These are phyloP conservation scores for Eulemur macaco DNA, from an alignment of 2,113 vertebrate genomes.

Conservation along the genomic window DNA sequence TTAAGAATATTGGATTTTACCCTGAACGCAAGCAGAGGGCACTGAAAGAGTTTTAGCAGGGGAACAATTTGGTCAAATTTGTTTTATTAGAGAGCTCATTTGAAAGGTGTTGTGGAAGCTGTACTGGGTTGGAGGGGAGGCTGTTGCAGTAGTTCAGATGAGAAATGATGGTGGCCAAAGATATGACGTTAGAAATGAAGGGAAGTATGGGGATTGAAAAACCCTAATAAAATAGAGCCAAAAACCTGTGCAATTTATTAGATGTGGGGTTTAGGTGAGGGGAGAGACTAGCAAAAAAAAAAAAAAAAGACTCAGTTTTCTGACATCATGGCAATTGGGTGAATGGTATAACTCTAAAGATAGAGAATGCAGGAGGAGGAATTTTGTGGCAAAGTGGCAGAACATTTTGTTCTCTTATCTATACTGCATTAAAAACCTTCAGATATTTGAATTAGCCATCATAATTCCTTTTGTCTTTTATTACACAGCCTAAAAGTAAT, in stretches of 20 bases:
- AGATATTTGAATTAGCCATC: not conserved
- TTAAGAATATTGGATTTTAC: not conserved
- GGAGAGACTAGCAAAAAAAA: not conserved
- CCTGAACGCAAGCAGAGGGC: not conserved
- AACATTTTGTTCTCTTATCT: not conserved
- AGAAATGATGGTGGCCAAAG: not conserved
- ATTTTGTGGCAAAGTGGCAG: not conserved
- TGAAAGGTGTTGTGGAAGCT: not conserved
- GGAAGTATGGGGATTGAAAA: not conserved
- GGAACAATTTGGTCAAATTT: not conserved
- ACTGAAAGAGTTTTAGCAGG: not conserved
- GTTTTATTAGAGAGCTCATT: not conserved
- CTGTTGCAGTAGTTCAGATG: not conserved
- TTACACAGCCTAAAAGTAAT: not conserved
- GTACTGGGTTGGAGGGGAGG: not conserved
- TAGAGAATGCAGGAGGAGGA: not conserved
- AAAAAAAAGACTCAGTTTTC: not conserved
- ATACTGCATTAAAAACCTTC: not conserved
- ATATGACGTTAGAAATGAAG: not conserved
- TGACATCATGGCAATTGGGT: not conserved
- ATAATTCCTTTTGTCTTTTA: slow-evolving; percentile 18
- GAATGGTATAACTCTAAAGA: not conserved
- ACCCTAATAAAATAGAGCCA: not conserved
- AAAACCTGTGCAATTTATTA: not conserved
- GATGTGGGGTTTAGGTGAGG: not conserved